Evolutionary conservation across 35 echinoderm and acorn worm genomes (phyloP), one percentile per base, ranked within the genome.

Genomic region (Lytechinus pictus): DNA sequence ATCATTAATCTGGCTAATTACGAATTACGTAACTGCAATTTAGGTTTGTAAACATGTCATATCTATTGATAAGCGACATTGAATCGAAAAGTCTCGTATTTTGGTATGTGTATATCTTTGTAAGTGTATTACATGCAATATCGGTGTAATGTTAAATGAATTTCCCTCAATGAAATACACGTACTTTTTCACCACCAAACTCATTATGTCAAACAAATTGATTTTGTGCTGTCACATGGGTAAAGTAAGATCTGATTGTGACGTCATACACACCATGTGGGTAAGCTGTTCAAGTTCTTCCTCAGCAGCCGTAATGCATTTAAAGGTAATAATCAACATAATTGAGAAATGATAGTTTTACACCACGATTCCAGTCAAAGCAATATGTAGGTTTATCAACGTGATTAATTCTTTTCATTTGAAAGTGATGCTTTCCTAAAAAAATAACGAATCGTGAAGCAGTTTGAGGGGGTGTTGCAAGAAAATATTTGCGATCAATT

Each of bases 181-280:
- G 66, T 79, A 14, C 66, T 79, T 79, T 79, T 79, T 79, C 66
- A 79, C 21, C 66, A 24, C 66, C 66, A 79, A 79, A 79, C 66
- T 79, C 66, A 79, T 79, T 79, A 79, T 79, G 66, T 79, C 19
- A 24, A 14, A 79, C 66, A 79, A 79, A 79, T 79, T 79, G 66
- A 79, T 79, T 79, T 79, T 24, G 4, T 24, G 66, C 66, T 79
- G 66, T 79, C 66, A 79, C 66, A 79, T 79, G 19, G 66, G 66
- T 24, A 24, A 79, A 79, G 66, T 24, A 16, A 79, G 66, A 79
- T 79, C 66, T 79, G 66, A 79, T 58, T 79, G 66, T 79, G 66
- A 79, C 66, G 66, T 79, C 66, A 79, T 79, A 79, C 66, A 79
- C 66, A 79, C 66, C 66, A 79, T 79, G 66, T 79, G 66, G 66